These are phyloP conservation scores for Grammomys dolichurus DNA, from an alignment of 2,113 vertebrate genomes.

Conservation along the genomic window DNA sequence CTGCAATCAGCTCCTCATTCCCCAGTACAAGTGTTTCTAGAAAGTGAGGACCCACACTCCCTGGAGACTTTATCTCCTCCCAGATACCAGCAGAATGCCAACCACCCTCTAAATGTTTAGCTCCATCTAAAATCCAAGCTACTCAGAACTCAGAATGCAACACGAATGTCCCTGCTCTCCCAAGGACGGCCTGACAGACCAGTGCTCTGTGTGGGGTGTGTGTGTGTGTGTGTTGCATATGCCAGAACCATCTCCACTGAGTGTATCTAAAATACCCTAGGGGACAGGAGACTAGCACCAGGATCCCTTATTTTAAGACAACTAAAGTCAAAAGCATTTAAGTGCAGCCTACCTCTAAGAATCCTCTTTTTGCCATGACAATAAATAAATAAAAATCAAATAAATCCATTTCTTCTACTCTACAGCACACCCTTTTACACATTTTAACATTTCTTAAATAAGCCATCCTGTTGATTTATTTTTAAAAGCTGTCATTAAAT, in stretches of 20 bases:
- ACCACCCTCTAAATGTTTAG: background rate
- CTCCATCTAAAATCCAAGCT: background rate
- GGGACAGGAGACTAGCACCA: background rate
- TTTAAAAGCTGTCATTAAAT: constrained; percentile 33
- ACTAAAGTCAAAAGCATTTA: background rate
- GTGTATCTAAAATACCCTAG: background rate
- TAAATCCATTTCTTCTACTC: background rate
- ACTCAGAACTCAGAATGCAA: background rate
- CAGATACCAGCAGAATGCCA: background rate
- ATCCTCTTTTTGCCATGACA: background rate
- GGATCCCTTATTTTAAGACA: background rate
- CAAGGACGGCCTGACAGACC: background rate
- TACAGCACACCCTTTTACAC: background rate
- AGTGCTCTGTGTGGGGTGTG: background rate
- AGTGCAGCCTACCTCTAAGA: background rate
- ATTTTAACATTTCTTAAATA: constrained; percentile 26
- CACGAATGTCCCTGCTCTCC: background rate
- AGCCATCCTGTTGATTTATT: background rate
- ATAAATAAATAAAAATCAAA: background rate
- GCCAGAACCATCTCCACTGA: background rate
- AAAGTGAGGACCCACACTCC: background rate
- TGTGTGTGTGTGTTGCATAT: background rate
- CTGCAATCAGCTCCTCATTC: background rate
- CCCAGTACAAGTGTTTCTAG: background rate
- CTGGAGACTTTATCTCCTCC: background rate